Conservation (phyloP, 2,797 vertebrate genomes). For the Sternarchorhynchus goeldii region DNA sequence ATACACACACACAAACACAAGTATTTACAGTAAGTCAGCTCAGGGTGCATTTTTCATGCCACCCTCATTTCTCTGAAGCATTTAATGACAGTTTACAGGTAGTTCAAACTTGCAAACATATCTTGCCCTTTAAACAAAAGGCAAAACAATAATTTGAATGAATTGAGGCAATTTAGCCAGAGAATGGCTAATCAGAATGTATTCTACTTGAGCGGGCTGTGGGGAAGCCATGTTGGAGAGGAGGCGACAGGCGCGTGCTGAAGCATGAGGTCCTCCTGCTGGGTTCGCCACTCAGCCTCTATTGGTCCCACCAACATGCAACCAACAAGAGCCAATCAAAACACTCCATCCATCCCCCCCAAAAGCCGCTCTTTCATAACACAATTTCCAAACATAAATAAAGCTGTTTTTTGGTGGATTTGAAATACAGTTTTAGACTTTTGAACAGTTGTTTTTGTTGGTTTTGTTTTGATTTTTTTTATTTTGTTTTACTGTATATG, state of each 20-base stretch:
- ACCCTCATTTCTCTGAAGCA: slow-evolving; percentile 73
- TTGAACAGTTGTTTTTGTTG: neutral
- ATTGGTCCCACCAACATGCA: slow-evolving; percentile 62
- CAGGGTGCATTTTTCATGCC: slow-evolving; percentile 54
- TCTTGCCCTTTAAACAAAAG: slow-evolving; percentile 78
- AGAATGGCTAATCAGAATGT: slow-evolving; percentile 79
- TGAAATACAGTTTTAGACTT: slow-evolving; percentile 41
- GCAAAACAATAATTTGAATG: slow-evolving; percentile 83
- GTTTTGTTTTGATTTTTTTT: neutral
- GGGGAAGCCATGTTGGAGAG: slow-evolving; percentile 60
- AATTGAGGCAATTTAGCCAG: slow-evolving; percentile 77
- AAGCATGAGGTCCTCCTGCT: slow-evolving; percentile 58
- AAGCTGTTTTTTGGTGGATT: slow-evolving; percentile 53
- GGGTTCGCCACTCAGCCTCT: slow-evolving; percentile 59
- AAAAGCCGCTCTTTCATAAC: slow-evolving; percentile 61
- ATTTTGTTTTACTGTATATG: no score
- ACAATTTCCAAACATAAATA: slow-evolving; percentile 60
- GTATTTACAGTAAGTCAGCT: slow-evolving; percentile 56
- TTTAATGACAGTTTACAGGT: slow-evolving; percentile 76
- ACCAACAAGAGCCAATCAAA: slow-evolving; percentile 70
- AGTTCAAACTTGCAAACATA: slow-evolving; percentile 74
- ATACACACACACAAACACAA: slow-evolving; percentile 39
- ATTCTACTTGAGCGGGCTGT: slow-evolving; percentile 73
- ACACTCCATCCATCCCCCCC: slow-evolving; percentile 59
- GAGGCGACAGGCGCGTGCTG: slow-evolving; percentile 48